Conservation (phyloP, 2,888 invertebrate species). For the Diaphora mendica region DNA sequence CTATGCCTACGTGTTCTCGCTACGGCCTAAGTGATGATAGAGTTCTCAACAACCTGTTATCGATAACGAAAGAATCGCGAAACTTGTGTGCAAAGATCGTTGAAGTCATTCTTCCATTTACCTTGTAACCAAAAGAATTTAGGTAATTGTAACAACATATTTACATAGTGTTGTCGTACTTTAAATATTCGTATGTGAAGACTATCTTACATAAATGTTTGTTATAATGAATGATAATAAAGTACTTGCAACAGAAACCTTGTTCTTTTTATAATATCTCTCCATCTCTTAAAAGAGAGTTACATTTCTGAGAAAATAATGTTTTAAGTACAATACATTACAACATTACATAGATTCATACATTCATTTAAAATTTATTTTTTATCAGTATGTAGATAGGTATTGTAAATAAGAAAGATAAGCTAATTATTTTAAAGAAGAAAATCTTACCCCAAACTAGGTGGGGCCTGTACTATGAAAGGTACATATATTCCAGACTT, state of each 20-base stretch:
- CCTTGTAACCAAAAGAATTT: slow-evolving; percentile 31
- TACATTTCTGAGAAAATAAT: too few species aligned
- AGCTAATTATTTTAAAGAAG: too few species aligned
- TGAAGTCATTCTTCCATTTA: neutral
- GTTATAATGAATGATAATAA: slow-evolving; percentile 66
- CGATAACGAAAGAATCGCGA: neutral
- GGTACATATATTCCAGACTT: too few species aligned
- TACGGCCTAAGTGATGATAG: neutral
- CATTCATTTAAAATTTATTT: too few species aligned
- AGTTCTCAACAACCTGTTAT: neutral
- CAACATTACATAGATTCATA: too few species aligned
- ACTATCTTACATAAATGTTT: slow-evolving; percentile 67
- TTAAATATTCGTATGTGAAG: slow-evolving; percentile 53
- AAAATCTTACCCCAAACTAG: too few species aligned
- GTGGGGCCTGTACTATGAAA: too few species aligned
- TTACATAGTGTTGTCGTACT: slow-evolving; percentile 46
- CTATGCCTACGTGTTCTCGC: neutral
- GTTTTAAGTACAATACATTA: too few species aligned
- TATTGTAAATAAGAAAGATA: too few species aligned
- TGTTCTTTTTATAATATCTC: slow-evolving; percentile 44
- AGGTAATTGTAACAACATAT: slow-evolving; percentile 41
- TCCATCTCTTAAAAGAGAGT: neutral
- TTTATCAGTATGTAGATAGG: too few species aligned
- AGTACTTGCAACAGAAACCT: slow-evolving; percentile 39
- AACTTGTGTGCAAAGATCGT: neutral